Percentiles rank a stretch among this genome's conserved stretches.
Conservation (phyloP, 2,888 invertebrate genomes). For the Liopterus haemorrhoidalis region DNA sequence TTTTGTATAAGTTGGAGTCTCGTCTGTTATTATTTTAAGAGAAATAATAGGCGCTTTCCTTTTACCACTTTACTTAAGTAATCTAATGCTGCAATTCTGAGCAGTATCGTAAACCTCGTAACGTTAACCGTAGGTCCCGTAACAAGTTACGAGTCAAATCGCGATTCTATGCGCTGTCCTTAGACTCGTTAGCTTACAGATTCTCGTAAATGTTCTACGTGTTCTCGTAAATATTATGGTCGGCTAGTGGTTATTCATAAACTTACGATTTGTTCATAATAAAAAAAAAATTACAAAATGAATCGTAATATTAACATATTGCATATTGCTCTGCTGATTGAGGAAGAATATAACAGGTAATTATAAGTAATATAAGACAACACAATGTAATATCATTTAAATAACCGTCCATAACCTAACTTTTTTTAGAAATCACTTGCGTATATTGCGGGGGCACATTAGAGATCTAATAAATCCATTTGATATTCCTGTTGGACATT, state of each 20-base stretch:
- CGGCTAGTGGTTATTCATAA: neutral
- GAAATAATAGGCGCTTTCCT: too few species aligned
- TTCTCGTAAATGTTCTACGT: neutral
- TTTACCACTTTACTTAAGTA: too few species aligned
- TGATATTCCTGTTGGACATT: conserved; percentile 5
- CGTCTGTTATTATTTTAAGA: too few species aligned
- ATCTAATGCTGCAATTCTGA: neutral
- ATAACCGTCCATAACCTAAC: too few species aligned
- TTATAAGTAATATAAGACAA: neutral
- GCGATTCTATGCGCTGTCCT: neutral
- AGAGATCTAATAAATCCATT: neutral
- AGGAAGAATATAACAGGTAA: neutral
- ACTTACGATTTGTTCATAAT: neutral
- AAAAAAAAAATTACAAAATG: neutral
- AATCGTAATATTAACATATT: neutral
- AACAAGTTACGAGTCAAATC: neutral
- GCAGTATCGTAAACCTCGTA: neutral
- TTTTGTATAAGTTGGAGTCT: too few species aligned
- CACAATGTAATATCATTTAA: neutral
- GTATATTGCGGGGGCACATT: neutral
- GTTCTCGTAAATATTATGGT: neutral
- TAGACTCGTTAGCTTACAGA: neutral
- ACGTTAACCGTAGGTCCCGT: neutral
- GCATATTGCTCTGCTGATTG: neutral
- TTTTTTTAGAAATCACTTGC: conserved; percentile 3